Evolutionary conservation across 2,113 vertebrate species (phyloP).

Genomic region (Aramus guarauna): DNA sequence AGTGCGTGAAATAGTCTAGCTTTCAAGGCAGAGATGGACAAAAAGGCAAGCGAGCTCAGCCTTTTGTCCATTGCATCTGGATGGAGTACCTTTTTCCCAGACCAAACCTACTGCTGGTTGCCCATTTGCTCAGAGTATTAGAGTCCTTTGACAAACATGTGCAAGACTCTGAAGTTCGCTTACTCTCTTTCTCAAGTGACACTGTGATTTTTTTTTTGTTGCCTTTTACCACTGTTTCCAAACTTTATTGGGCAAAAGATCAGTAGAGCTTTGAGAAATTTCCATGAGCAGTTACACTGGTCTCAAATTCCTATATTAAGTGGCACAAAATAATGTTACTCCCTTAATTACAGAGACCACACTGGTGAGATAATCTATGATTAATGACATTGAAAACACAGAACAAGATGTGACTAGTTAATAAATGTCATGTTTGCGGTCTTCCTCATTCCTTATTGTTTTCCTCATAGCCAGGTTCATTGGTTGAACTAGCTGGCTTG

Average conservation of each 20-base stretch:
- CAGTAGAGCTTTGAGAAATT: neutral
- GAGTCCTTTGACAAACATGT: neutral
- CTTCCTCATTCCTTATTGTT: slow-evolving; percentile 43
- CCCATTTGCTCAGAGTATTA: neutral
- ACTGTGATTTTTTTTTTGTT: neutral
- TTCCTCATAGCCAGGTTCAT: neutral
- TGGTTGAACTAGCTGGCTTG: neutral
- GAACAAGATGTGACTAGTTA: slow-evolving; percentile 13
- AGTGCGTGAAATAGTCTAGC: neutral
- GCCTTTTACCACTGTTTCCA: neutral
- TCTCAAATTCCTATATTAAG: neutral
- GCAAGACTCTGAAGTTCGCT: neutral
- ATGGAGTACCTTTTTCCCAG: neutral
- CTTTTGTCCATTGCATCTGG: neutral
- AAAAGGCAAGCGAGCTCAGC: neutral
- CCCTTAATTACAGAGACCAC: neutral
- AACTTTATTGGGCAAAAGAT: neutral
- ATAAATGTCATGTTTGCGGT: neutral
- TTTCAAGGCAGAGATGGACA: neutral
- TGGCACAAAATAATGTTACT: neutral
- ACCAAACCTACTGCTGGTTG: neutral
- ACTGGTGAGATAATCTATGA: neutral
- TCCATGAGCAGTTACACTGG: neutral
- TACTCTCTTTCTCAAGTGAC: neutral
- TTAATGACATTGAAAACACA: neutral